Percentiles rank a stretch among this genome's conserved stretches.
phyloP scores from a whole-genome alignment of 2,797 vertebrate genomes.

The Pygocentrus nattereri region DNA sequence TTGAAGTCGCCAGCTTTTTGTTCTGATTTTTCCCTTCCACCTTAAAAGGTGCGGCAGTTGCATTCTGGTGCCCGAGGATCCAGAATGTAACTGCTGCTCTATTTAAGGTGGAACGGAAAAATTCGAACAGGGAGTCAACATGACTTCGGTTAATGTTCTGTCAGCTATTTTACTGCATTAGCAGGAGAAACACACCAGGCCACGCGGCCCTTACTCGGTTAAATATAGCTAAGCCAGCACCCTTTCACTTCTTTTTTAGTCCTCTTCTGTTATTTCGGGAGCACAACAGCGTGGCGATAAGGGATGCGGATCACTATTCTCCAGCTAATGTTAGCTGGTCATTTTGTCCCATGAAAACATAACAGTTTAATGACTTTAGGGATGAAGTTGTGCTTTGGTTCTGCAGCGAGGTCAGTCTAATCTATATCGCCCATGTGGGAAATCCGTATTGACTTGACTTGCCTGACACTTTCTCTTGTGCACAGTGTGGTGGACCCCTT shows the following conservation, averaged over 20 bases:
- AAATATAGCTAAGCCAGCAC: not conserved
- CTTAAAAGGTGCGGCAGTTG: too few relatives aligned
- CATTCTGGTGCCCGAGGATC: too few relatives aligned
- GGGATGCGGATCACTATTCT: not conserved
- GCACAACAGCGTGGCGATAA: too few relatives aligned
- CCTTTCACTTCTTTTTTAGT: too few relatives aligned
- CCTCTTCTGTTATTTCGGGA: too few relatives aligned
- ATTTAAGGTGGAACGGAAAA: too few relatives aligned
- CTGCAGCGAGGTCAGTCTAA: not conserved
- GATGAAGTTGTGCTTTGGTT: not conserved
- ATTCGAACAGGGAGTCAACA: too few relatives aligned
- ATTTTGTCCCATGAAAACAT: not conserved
- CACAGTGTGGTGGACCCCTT: not conserved
- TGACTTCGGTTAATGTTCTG: not conserved
- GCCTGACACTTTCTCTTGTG: constrained; percentile 36
- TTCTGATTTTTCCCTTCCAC: too few relatives aligned
- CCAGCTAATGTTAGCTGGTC: not conserved
- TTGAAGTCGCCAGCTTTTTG: too few relatives aligned
- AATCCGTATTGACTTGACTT: not conserved
- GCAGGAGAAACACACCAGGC: too few relatives aligned
- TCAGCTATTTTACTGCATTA: not conserved
- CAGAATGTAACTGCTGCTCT: too few relatives aligned
- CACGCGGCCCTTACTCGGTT: not conserved
- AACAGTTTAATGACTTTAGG: too few relatives aligned
- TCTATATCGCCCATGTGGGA: not conserved